Evolutionary conservation across 2,888 invertebrate species (phyloP).

Genomic region (Emmelina monodactyla): DNA sequence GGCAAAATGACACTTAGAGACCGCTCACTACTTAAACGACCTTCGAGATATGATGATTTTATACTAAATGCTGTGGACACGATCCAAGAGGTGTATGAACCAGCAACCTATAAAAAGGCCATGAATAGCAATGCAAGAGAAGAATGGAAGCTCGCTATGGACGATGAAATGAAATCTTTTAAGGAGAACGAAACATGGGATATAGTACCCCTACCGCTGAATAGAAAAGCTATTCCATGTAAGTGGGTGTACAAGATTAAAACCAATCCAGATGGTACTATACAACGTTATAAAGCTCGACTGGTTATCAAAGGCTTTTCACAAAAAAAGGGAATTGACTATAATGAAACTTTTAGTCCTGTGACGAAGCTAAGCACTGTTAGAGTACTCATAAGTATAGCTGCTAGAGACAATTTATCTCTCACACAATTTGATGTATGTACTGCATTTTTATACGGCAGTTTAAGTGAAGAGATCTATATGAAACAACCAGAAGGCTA

Average conservation of each 20-base stretch:
- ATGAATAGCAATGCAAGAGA: too few relatives aligned
- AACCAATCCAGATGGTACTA: slow-evolving; percentile 13
- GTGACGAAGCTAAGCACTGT: slow-evolving; percentile 2
- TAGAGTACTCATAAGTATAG: slow-evolving; percentile 2
- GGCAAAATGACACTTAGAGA: too few relatives aligned
- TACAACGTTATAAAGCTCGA: slow-evolving; percentile 16
- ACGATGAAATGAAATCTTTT: too few relatives aligned
- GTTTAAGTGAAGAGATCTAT: slow-evolving; percentile 2
- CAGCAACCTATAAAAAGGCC: too few relatives aligned
- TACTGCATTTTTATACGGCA: slow-evolving; percentile 4
- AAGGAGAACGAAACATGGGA: too few relatives aligned
- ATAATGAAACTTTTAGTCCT: slow-evolving; percentile 2
- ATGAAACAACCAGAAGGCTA: slow-evolving; percentile 4
- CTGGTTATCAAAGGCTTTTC: slow-evolving; percentile 7
- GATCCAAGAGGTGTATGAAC: too few relatives aligned
- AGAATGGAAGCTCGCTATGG: slow-evolving; percentile 17
- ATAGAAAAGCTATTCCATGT: too few relatives aligned
- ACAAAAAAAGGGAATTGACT: slow-evolving; percentile 6
- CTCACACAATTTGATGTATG: slow-evolving; percentile 2
- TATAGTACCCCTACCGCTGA: too few relatives aligned
- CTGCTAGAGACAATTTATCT: not conserved
- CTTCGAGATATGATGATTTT: too few relatives aligned
- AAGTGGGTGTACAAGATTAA: slow-evolving; percentile 17
- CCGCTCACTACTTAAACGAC: too few relatives aligned
- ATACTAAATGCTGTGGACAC: too few relatives aligned